Percentiles rank a stretch among this genome's conserved stretches.
phyloP scores from a whole-genome alignment of 1,140 invertebrate genomes.

The Scaptodrosophila lebanonensis region DNA sequence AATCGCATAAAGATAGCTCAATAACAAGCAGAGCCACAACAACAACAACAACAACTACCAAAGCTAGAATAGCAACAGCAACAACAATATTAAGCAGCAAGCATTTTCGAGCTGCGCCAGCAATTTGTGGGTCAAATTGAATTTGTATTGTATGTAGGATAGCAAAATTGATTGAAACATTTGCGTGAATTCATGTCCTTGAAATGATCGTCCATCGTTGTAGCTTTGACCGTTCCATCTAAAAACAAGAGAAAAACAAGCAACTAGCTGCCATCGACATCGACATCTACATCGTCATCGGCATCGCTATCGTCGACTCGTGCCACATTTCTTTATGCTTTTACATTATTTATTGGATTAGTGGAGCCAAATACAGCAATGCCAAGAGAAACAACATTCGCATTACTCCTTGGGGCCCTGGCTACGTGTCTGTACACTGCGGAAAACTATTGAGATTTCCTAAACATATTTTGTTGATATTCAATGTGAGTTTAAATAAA shows the following conservation, averaged over 20 bases:
- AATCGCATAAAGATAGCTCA: constrained; percentile 71
- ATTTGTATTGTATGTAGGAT: constrained; percentile 67
- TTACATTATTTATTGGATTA: constrained; percentile 71
- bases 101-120: constrained; percentile 47
- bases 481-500: no score
- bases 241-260: no score
- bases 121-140: constrained; percentile 74
- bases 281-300: no score
- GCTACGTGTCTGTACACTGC: no score
- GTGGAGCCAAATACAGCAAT: constrained; percentile 11
- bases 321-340: constrained; percentile 16
- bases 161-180: constrained; percentile 72
- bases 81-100: constrained; percentile 10
- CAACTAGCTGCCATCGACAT: no score
- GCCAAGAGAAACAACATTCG: no score
- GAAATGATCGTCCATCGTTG: constrained; percentile 69
- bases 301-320: constrained; percentile 3
- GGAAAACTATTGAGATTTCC: no score
- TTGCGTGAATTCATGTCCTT: constrained; percentile 74
- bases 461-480: no score
- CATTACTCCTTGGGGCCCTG: no score
- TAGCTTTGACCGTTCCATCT: constrained; percentile 49
- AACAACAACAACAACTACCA: no score
- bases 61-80: no score
- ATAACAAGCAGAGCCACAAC: constrained; percentile 57